These are phyloP conservation scores for Drosophila paranaensis DNA, from an alignment of 2,888 invertebrate genomes.

Conservation along the genomic window DNA sequence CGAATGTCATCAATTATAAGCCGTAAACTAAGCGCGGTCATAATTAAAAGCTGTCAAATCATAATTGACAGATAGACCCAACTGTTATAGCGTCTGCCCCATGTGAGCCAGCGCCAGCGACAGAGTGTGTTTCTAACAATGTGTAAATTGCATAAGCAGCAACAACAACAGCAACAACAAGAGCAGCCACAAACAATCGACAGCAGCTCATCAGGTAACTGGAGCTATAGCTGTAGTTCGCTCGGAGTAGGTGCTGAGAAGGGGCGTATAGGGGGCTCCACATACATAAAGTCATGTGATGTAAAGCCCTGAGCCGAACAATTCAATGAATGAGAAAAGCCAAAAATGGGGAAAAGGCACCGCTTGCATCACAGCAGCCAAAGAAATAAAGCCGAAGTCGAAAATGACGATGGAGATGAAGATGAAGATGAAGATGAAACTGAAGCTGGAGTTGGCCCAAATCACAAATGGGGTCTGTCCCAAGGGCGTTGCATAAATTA, in stretches of 20 bases:
- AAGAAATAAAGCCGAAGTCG: neutral
- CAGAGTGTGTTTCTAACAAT: slow-evolving; percentile 60
- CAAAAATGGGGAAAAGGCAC: slow-evolving; percentile 13
- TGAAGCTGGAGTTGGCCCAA: slow-evolving; percentile 47
- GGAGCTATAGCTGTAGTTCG: slow-evolving; percentile 22
- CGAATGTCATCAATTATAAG: slow-evolving; percentile 71
- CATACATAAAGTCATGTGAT: slow-evolving; percentile 22
- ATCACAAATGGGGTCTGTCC: slow-evolving; percentile 59
- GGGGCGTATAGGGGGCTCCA: slow-evolving; percentile 7
- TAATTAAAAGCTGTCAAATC: slow-evolving; percentile 76
- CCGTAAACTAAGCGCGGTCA: slow-evolving; percentile 43
- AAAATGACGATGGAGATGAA: neutral
- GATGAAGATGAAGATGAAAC: neutral
- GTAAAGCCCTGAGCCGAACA: slow-evolving; percentile 35
- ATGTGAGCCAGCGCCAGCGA: slow-evolving; percentile 1
- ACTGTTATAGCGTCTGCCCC: slow-evolving; percentile 10
- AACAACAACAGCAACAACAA: neutral
- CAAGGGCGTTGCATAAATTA: slow-evolving; percentile 80
- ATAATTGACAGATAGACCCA: slow-evolving; percentile 60
- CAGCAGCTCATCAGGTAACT: slow-evolving; percentile 48
- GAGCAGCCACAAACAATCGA: slow-evolving; percentile 26
- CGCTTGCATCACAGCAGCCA: slow-evolving; percentile 46
- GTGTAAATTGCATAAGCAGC: slow-evolving; percentile 71
- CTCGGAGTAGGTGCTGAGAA: neutral
- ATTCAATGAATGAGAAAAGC: slow-evolving; percentile 63